Base-by-base conservation (phyloP, 2,797 vertebrate genomes). In the Neosilurus hyrtlii region DNA sequence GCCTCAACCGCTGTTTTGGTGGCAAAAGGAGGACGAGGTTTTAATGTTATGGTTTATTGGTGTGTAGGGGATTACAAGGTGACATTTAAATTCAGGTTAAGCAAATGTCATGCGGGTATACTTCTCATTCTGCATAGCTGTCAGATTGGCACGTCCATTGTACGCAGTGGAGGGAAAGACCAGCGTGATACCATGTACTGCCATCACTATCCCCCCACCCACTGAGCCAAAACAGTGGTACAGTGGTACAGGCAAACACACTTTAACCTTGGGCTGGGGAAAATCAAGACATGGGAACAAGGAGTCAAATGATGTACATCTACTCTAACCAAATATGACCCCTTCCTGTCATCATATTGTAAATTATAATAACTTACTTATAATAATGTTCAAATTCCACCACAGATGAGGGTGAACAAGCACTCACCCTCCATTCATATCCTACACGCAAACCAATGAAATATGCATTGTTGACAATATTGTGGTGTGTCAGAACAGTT, bases 181-280 rank as follows among this genome's bases (percentile, higher is more conserved):
- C 70, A 94, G 37, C 8, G 95, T 89, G 84, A 81, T 0, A 0
- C 97, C 96, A 0, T 97, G 92, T n/a, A 96, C 0, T 2, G 94
- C 88, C 94, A 95, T 94, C 43, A 93, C 85, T 63, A 99, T 83
- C 3, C 92, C 93, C 10, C 93, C 97, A 0, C 92, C 95, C 61
- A 99, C 96, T 0, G 95, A 97, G 0, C 95, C 96, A 83, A 99
- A 94, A 92, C 96, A 98, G 88, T 99, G 98, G 88, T 97, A 98
- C 83, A 99, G 30, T 0, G 98, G 98, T 0, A 94, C 90, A 0
- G 97, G 96, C 18, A 97, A 1, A 15, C 93, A 93, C 16, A 94
- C 0, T 0, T 95, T 93, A 0, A 63, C 0, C 4, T 91, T 80
- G 83, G 95, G 91, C 89, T 95, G 84, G 2, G 30, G n/a, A 16